Evolutionary conservation across 2,113 vertebrate genomes (phyloP).

Genomic region (Spea multiplicata): DNA sequence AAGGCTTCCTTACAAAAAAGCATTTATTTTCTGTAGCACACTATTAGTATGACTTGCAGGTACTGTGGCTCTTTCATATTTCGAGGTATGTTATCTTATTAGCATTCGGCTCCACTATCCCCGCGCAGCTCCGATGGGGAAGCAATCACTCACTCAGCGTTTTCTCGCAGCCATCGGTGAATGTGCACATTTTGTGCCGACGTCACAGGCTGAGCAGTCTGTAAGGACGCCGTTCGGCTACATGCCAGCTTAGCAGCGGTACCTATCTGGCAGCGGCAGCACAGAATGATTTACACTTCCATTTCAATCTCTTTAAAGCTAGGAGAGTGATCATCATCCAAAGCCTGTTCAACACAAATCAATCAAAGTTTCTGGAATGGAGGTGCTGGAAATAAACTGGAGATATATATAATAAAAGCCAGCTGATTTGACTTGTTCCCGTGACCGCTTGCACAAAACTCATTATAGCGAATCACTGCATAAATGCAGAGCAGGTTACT

Average conservation of each 20-base stretch:
- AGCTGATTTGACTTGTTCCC: conserved; percentile 23
- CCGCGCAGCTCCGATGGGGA: conserved; percentile 8
- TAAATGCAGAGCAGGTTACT: too few relatives aligned
- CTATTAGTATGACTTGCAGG: conserved; percentile 35
- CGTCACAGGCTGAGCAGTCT: conserved; percentile 51
- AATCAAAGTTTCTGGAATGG: conserved; percentile 53
- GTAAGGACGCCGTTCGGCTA: conserved; percentile 56
- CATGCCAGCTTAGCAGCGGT: conserved; percentile 53
- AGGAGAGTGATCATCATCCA: conserved; percentile 60
- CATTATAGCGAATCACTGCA: neutral
- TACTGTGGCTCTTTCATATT: conserved; percentile 3
- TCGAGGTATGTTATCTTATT: conserved; percentile 26
- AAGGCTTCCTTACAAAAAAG: neutral
- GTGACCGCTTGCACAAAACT: neutral
- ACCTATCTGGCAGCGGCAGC: conserved; percentile 48
- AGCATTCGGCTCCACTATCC: conserved; percentile 16
- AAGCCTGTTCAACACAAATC: conserved; percentile 52
- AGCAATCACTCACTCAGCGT: conserved; percentile 37
- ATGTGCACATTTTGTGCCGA: conserved; percentile 41
- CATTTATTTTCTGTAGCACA: conserved; percentile 4
- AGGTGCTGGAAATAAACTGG: conserved; percentile 59
- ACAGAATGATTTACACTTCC: conserved; percentile 57
- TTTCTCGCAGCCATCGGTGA: conserved; percentile 49
- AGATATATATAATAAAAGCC: conserved; percentile 56
- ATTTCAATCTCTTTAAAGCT: conserved; percentile 52